Base-by-base conservation (phyloP, 2,888 invertebrate genomes). In the Rhaphigaster nebulosa region DNA sequence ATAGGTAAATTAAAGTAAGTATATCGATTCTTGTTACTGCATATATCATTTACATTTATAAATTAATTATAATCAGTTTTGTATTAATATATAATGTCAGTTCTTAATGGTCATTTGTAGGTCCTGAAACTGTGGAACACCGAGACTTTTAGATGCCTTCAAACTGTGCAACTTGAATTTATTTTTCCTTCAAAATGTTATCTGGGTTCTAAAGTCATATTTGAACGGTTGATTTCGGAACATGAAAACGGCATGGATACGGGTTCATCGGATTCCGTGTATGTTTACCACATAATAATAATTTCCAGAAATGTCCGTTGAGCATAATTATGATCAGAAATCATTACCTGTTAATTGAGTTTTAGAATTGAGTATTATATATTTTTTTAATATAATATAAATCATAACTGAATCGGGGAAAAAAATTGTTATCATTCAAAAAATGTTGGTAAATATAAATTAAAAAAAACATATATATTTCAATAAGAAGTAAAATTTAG, bases 61-160 rank as follows among this genome's bases (percentile, higher is more conserved):
- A 60, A 20, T 52, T 52, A 52, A 20, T 23, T 54, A 54, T n/a
- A n/a, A n/a, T n/a, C 6, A 65, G 65, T 29, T 29, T 52, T 52
- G 45, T 45, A 45, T 45, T 45, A 45, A 45, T 45, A 45, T n/a
- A n/a, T n/a, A n/a, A n/a, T n/a, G n/a, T 54, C 20, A 60, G 56
- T 60, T 60, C n/a, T 60, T n/a, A 54, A 65, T 65, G 26, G 65
- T 1, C 65, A 65, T 34, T 70, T 45, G 12, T n/a, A 84, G 84
- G 84, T 45, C 15, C 45, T 84, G n/a, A 84, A 84, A 84, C 26
- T 84, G 20, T 84, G 84, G 84, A 84, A 84, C 26, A 84, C 45
- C 3, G 41, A 45, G 26, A 45, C 41, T 26, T 84, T 45, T 84
- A 41, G 34, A 84, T 84, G 84, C n/a, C n/a, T 84, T 12, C 84